phyloP scores from a whole-genome alignment of 1,140 invertebrate genomes.

The Hydropsyche tenuis region DNA sequence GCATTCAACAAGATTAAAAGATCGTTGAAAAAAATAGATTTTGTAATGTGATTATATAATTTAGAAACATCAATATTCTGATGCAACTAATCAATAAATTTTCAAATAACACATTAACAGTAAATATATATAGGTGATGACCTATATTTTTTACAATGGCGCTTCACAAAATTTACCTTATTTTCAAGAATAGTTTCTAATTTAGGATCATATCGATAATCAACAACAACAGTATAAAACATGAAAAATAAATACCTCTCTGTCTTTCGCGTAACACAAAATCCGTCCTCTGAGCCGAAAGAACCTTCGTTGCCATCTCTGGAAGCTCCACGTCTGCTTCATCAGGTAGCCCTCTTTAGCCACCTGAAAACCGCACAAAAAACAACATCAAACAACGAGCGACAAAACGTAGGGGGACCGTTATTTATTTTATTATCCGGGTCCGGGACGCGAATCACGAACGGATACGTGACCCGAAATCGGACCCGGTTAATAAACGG shows the following conservation, averaged over 20 bases:
- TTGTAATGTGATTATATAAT: too few species aligned
- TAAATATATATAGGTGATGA: too few species aligned
- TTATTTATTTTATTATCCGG: background rate
- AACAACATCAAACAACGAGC: constrained; percentile 8
- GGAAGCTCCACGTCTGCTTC: constrained; percentile 86
- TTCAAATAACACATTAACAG: too few species aligned
- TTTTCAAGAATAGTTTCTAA: too few species aligned
- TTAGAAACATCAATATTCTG: too few species aligned
- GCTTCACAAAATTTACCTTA: too few species aligned
- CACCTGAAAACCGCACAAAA: constrained; percentile 59
- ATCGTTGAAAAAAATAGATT: too few species aligned
- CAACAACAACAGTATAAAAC: too few species aligned
- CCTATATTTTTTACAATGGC: too few species aligned
- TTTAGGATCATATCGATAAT: too few species aligned
- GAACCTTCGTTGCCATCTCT: constrained; percentile 83
- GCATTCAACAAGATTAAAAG: too few species aligned
- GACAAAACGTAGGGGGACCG: background rate
- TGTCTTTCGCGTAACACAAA: constrained; percentile 85
- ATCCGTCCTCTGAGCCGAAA: constrained; percentile 82
- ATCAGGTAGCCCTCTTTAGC: constrained; percentile 83
- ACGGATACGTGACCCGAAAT: background rate
- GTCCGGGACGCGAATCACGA: background rate
- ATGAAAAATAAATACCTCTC: constrained; percentile 68
- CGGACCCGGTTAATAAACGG: background rate
- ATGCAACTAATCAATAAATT: too few species aligned